Evolutionary conservation across 2,797 vertebrate species (phyloP).

Genomic region (Oreonectes daqikongensis): DNA sequence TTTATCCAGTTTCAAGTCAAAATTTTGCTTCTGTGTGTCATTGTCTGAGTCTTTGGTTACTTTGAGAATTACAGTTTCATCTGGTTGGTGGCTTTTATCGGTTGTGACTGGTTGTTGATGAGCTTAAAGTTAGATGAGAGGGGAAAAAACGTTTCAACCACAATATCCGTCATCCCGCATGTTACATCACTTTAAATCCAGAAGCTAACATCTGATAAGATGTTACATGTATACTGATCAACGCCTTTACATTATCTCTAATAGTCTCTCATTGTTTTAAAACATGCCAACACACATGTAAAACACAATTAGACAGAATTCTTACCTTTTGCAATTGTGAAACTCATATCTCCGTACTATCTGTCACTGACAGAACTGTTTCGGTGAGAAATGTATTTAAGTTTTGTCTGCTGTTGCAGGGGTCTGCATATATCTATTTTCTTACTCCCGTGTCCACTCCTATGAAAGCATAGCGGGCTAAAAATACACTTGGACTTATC

Average conservation of each 20-base stretch:
- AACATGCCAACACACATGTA: background rate
- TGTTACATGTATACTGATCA: background rate
- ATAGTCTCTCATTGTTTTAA: background rate
- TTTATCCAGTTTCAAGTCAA: conserved; percentile 37
- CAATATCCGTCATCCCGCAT: conserved; percentile 70
- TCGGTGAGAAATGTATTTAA: background rate
- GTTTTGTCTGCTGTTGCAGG: conserved; percentile 42
- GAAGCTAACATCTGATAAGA: background rate
- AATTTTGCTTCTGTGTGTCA: conserved; percentile 17
- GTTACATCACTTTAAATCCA: conserved; percentile 62
- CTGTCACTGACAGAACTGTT: conserved; percentile 9
- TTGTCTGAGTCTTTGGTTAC: conserved; percentile 20
- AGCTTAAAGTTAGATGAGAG: conserved; percentile 57
- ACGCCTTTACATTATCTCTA: background rate
- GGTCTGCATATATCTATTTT: conserved; percentile 55
- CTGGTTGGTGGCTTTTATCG: conserved; percentile 51
- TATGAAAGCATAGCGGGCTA: conserved; percentile 56
- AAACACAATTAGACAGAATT: background rate
- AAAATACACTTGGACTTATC: conserved; percentile 61
- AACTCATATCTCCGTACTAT: conserved; percentile 17
- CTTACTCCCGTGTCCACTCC: conserved; percentile 53
- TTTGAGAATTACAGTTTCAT: conserved; percentile 16
- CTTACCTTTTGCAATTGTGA: conserved; percentile 47
- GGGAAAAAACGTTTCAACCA: conserved; percentile 73
- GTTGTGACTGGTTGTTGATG: conserved; percentile 38